These are phyloP conservation scores for Pomatostomus ruficeps DNA, from an alignment of 2,113 vertebrate species.

Conservation along the genomic window DNA sequence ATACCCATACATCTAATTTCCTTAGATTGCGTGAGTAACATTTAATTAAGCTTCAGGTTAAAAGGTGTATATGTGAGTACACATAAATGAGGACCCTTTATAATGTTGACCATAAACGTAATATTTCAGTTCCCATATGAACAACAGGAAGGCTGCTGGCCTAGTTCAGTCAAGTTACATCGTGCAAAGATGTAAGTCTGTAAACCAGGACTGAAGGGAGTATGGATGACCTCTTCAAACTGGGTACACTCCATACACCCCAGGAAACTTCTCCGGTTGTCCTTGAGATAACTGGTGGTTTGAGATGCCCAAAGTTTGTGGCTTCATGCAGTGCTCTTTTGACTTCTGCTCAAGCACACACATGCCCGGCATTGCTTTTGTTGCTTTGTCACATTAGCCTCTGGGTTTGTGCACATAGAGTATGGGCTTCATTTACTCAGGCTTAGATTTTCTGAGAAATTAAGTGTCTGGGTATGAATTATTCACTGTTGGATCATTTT, in stretches of 20 bases:
- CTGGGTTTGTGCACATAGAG: background rate
- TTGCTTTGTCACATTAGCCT: background rate
- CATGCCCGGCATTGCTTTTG: background rate
- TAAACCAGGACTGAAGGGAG: background rate
- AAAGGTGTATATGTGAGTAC: background rate
- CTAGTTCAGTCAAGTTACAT: background rate
- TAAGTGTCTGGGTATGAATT: background rate
- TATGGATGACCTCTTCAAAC: background rate
- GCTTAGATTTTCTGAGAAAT: background rate
- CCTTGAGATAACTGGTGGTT: background rate
- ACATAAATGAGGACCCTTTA: background rate
- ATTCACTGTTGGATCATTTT: background rate
- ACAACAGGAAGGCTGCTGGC: background rate
- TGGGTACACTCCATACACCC: background rate
- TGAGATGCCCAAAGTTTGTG: rapidly evolving
- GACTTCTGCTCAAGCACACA: background rate
- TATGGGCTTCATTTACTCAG: background rate
- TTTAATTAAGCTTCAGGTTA: background rate
- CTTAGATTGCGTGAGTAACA: background rate
- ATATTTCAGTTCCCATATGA: background rate
- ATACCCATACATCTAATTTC: background rate
- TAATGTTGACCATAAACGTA: background rate
- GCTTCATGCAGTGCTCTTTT: background rate
- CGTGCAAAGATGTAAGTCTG: background rate
- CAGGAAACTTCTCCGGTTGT: background rate